phyloP scores from a whole-genome alignment of 2,888 invertebrate genomes.

The Portevinia maculata region DNA sequence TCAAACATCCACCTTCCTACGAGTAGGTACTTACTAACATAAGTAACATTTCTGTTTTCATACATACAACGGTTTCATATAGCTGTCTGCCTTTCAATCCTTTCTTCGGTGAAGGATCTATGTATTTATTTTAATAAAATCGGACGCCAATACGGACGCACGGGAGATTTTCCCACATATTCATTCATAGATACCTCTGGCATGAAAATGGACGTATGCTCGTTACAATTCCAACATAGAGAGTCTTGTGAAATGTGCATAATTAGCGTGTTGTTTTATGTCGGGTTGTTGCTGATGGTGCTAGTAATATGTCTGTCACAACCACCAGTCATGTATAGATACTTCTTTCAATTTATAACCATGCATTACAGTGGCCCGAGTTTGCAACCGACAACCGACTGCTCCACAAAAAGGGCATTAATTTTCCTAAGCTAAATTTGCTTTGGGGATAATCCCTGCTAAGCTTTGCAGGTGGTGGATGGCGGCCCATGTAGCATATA shows the following conservation, averaged over 20 bases:
- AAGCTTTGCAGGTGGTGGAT: constrained; percentile 75
- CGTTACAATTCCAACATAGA: constrained; percentile 42
- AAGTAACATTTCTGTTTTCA: constrained; percentile 5
- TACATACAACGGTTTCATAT: neutral
- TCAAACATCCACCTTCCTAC: constrained; percentile 33
- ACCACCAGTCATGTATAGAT: neutral
- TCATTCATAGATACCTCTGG: neutral
- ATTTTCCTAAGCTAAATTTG: constrained; percentile 77
- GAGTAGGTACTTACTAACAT: neutral
- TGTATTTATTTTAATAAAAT: constrained; percentile 30
- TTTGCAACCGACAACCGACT: constrained; percentile 50
- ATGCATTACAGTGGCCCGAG: constrained; percentile 31
- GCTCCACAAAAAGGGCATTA: constrained; percentile 75
- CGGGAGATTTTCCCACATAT: neutral
- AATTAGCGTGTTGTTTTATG: constrained; percentile 19
- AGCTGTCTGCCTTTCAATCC: neutral
- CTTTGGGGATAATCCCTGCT: constrained; percentile 76
- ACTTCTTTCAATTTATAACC: constrained; percentile 40
- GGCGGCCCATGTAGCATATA: constrained; percentile 39
- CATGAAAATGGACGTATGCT: constrained; percentile 37
- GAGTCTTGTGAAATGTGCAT: constrained; percentile 34
- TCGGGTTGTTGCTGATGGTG: neutral
- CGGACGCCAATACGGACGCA: neutral
- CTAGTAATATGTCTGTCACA: constrained; percentile 22
- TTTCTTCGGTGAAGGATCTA: constrained; percentile 8